Conservation (phyloP, 2,113 vertebrate species). For the Pterocles orientalis region DNA sequence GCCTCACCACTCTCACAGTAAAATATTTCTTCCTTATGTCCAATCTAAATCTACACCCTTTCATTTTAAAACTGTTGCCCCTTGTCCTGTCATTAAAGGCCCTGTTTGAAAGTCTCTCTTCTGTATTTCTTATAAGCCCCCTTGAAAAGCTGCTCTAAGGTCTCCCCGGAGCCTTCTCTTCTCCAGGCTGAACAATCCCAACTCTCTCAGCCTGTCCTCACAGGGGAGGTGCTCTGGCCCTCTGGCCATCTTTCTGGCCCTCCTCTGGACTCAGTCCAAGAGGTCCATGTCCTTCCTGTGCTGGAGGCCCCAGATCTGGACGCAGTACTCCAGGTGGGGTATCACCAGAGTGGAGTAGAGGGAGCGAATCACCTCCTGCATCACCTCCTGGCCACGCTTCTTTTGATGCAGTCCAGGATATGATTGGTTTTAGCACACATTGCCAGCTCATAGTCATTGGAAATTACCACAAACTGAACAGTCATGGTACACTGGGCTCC, state of each 20-base stretch:
- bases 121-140: not conserved
- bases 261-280: not conserved
- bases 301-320: not conserved
- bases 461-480: not conserved
- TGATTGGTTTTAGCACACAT: not conserved
- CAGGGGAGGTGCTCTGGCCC: not conserved
- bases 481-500: not conserved
- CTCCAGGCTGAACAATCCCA: not conserved
- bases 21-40: not conserved
- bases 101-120: not conserved
- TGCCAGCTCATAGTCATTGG: not conserved
- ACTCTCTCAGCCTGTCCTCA: not conserved
- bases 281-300: not conserved
- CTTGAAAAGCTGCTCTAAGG: too few species aligned
- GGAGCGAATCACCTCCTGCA: not conserved
- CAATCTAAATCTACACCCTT: not conserved
- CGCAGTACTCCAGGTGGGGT: not conserved
- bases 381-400: not conserved
- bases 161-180: not conserved
- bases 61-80: not conserved
- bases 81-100: not conserved
- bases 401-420: not conserved
- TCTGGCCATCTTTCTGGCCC: not conserved
- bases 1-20: rapidly evolving
- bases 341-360: not conserved